Evolutionary conservation across 1,140 invertebrate species (phyloP).

Genomic region (Aethina tumida): DNA sequence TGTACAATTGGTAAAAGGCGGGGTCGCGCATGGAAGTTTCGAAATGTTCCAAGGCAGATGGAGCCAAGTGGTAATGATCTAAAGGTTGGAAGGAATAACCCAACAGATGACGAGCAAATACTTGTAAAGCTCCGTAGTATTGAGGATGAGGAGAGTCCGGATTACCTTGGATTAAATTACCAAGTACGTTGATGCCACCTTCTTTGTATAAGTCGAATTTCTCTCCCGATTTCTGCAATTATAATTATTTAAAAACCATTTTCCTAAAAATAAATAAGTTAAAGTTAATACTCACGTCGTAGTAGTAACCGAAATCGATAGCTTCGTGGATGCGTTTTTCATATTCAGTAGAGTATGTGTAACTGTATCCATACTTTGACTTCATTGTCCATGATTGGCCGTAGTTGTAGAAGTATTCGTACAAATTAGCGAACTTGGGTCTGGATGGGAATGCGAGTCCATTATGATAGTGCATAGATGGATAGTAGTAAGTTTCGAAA

Average conservation of each 20-base stretch:
- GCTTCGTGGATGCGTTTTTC: conserved; percentile 50
- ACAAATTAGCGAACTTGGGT: conserved; percentile 37
- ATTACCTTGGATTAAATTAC: conserved; percentile 55
- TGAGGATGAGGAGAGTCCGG: conserved; percentile 51
- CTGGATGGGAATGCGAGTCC: conserved; percentile 55
- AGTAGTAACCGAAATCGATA: conserved; percentile 49
- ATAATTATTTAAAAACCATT: neutral
- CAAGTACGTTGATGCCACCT: conserved; percentile 51
- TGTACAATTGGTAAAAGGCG: conserved; percentile 52
- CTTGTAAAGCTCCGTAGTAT: conserved; percentile 52
- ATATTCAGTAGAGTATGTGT: conserved; percentile 35
- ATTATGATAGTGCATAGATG: conserved; percentile 52
- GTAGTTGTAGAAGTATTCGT: conserved; percentile 28
- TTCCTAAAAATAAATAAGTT: neutral
- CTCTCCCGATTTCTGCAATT: conserved; percentile 38
- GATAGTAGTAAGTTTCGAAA: conserved; percentile 52
- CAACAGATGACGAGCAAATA: conserved; percentile 47
- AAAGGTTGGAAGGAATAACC: conserved; percentile 35
- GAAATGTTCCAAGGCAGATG: conserved; percentile 37
- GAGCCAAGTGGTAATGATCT: conserved; percentile 27
- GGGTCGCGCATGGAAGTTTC: conserved; percentile 56
- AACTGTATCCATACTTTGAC: conserved; percentile 16
- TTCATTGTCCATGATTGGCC: conserved; percentile 17
- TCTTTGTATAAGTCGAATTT: conserved; percentile 39
- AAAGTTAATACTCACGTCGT: conserved; percentile 34